phyloP scores from a whole-genome alignment of 2,888 invertebrate species.

The Phytoseiulus persimilis region DNA sequence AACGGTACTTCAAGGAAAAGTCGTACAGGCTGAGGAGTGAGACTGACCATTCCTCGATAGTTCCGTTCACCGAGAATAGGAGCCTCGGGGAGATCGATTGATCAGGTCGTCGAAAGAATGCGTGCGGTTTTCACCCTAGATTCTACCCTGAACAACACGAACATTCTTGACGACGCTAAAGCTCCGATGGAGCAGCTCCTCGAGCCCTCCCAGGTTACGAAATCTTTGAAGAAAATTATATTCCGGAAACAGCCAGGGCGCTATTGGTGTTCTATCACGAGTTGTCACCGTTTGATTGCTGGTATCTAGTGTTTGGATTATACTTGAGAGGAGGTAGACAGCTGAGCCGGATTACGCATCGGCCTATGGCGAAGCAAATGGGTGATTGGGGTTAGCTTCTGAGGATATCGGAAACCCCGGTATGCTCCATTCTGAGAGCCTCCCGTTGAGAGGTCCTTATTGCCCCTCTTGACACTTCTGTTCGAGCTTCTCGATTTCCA shows the following conservation, averaged over 20 bases:
- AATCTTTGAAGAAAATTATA: not conserved
- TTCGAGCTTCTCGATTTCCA: not conserved
- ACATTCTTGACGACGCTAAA: too few relatives aligned
- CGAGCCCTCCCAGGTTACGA: not conserved
- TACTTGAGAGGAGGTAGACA: not conserved
- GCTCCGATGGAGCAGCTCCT: too few relatives aligned
- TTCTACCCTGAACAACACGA: too few relatives aligned
- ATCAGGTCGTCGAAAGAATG: too few relatives aligned
- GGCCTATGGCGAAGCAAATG: not conserved
- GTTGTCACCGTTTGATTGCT: not conserved
- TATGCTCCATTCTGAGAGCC: not conserved
- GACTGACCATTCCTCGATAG: too few relatives aligned
- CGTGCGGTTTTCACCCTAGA: too few relatives aligned
- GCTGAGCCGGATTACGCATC: not conserved
- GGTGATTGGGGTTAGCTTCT: not conserved
- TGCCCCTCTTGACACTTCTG: too few relatives aligned
- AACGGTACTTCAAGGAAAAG: too few relatives aligned
- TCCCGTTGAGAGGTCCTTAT: too few relatives aligned
- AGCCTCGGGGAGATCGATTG: too few relatives aligned
- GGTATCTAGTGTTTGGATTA: not conserved
- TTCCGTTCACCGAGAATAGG: too few relatives aligned
- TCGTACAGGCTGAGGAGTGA: too few relatives aligned
- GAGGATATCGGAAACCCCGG: not conserved
- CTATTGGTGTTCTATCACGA: not conserved
- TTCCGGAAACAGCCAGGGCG: not conserved